A percentile compares a stretch with the other conserved stretches of the same genome.
Evolutionary conservation across 2,113 vertebrate species (phyloP).

Genomic region (Cryptoleucopteryx plumbea): DNA sequence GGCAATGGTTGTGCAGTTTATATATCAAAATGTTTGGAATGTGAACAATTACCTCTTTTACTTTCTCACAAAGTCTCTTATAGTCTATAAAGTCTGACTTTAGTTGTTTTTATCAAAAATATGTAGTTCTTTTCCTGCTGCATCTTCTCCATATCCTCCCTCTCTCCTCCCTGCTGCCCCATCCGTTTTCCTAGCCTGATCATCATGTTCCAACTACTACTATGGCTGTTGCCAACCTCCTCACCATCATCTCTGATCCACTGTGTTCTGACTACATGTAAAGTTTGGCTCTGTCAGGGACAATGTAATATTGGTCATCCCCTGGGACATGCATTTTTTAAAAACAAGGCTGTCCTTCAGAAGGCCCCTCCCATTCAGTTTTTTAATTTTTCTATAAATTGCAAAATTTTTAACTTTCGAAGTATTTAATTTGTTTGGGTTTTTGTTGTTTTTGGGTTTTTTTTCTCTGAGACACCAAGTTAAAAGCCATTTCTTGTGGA

Average conservation of each 20-base stretch:
- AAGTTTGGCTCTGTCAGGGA: conserved; percentile 10
- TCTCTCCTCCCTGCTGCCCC: neutral
- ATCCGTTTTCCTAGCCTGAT: neutral
- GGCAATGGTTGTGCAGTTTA: conserved; percentile 82
- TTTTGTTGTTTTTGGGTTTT: neutral
- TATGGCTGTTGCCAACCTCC: neutral
- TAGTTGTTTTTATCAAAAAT: conserved; percentile 67
- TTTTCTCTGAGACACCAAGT: neutral
- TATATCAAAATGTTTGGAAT: conserved; percentile 90
- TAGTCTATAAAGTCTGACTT: conserved; percentile 75
- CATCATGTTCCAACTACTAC: neutral
- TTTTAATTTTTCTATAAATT: neutral
- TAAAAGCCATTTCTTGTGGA: neutral
- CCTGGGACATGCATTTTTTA: neutral
- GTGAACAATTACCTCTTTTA: conserved; percentile 88
- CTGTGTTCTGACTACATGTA: neutral
- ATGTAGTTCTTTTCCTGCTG: neutral
- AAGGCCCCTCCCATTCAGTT: neutral
- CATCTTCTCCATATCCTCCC: neutral
- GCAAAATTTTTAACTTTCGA: neutral
- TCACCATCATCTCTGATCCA: neutral
- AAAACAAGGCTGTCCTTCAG: neutral
- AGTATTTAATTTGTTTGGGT: neutral
- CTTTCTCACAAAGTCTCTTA: conserved; percentile 81
- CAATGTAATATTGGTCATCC: conserved; percentile 37